phyloP scores from a whole-genome alignment of 1,140 invertebrate genomes.

The Caerostris darwini region DNA sequence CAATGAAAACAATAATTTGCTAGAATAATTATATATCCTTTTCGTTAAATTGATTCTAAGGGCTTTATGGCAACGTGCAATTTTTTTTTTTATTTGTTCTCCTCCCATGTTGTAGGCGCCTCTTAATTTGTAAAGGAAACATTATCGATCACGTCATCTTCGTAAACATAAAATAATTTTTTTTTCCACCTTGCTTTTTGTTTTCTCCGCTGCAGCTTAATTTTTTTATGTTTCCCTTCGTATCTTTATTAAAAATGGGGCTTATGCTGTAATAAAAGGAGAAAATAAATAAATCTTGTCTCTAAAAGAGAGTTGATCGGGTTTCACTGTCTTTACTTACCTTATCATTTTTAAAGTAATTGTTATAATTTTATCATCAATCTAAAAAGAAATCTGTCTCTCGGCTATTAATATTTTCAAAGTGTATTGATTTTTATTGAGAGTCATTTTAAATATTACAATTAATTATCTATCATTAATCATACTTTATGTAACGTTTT shows the following conservation, averaged over 20 bases:
- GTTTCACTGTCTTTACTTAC: neutral
- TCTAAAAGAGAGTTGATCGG: neutral
- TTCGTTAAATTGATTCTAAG: conserved; percentile 61
- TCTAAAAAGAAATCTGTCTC: too few relatives aligned
- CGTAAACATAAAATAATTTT: conserved; percentile 8
- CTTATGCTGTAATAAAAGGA: neutral
- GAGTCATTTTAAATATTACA: too few relatives aligned
- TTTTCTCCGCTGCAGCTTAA: neutral
- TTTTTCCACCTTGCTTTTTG: neutral
- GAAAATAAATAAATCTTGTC: neutral
- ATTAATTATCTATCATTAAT: too few relatives aligned
- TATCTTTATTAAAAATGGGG: neutral
- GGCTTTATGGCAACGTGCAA: conserved; percentile 2
- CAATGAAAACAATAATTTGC: conserved; percentile 71
- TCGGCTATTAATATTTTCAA: too few relatives aligned
- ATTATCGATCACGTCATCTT: conserved; percentile 66
- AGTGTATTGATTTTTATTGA: too few relatives aligned
- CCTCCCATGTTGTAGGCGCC: neutral
- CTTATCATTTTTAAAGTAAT: neutral
- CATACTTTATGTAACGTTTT: too few relatives aligned
- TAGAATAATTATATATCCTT: conserved; percentile 63
- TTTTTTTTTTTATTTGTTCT: conserved; percentile 62
- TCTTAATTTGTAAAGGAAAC: conserved; percentile 61
- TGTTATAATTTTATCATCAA: neutral
- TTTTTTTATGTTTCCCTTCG: neutral